Base-by-base conservation (phyloP, 2,888 invertebrate genomes). In the Parnassius glacialis region DNA sequence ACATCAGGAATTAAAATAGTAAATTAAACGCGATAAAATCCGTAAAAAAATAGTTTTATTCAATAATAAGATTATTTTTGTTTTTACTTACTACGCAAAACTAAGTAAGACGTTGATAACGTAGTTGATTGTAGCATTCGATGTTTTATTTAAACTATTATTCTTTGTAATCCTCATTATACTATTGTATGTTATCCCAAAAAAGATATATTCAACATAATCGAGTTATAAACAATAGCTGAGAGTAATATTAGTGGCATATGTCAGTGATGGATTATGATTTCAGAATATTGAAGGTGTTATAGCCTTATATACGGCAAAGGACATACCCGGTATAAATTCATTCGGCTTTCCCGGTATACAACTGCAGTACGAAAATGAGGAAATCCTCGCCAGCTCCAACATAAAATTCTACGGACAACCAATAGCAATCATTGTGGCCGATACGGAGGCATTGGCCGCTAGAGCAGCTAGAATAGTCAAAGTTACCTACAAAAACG, bases 271-370 rank as follows among this genome's bases (percentile, higher is more conserved):
- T 56, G 12, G 5, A 41, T 50, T 57, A 9, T 50, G 12, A 42
- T 62, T 65, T 87, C 73, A 95, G 93, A 85, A 84, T 67, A 84
- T 93, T 48, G 87, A 93, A 9, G 96, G 96, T 0, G 95, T 96
- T 0, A 70, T 94, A 42, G 93, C 93, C 0, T 88, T 95, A 48
- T 92, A 92, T 64, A 92, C 93, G 43, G 94, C 94, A 0, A 92
- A 93, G 70, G 95, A 96, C 71, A 92, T 96, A 44, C 95, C 95
- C 0, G 95, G 95, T 0, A 84, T 83, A 48, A 96, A 95, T 79
- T 83, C 89, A 2, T 94, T 93, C 69, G 83, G 85, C 0, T 72
- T 79, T 7, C 81, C 78, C 0, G 83, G 83, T 0, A 72, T 83
- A 10, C 84, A 80, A 66, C 71, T 86, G 0, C 77, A 85, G 70